Base-by-base conservation (phyloP, 35 echinoderm and acorn worm species). In the Stichopus chloronotus region DNA sequence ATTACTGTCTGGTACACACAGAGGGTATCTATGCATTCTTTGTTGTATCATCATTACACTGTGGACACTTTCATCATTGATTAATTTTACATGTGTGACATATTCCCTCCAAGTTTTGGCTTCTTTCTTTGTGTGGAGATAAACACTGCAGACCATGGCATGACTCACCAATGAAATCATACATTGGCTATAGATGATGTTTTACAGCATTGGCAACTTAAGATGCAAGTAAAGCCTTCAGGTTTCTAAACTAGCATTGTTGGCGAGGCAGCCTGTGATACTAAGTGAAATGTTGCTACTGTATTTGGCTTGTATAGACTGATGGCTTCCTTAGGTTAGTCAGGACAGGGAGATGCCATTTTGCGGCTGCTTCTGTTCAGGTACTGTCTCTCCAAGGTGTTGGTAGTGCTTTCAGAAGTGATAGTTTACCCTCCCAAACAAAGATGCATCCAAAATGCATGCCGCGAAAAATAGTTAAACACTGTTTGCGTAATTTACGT, bases 71-170 rank as follows among this genome's bases (percentile, higher is more conserved):
- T 74, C 69, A 74, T 74, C 69, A 74, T 74, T 74, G 69, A 74
- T 74, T 74, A 74, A 74, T 74, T 74, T 74, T 74, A 74, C 69
- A 74, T 74, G 69, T 74, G 69, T 74, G 69, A 74, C 69, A 74
- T 74, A 74, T 74, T 74, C 69, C 59, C 69, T 21, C 22, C 69
- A 16, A 74, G 22, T 16, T 74, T 74, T 74, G 69, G 69, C 17
- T 74, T 74, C 13, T 21, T 74, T 74, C 69, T 74, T 74, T 74
- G 69, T 74, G 69, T 74, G 69, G 69, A 74, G 69, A 74, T 74
- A 65, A 74, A 74, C 69, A 74, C 13, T 24, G 69, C 17, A 74
- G 69, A 19, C 69, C 69, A 74, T 14, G 69, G 69, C 69, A 74
- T 74, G 69, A 74, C 14, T 74, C 69, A 74, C 69, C 69, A 74